These are phyloP conservation scores for Pachyuromys duprasi DNA, from an alignment of 2,797 vertebrate species.

Conservation along the genomic window DNA sequence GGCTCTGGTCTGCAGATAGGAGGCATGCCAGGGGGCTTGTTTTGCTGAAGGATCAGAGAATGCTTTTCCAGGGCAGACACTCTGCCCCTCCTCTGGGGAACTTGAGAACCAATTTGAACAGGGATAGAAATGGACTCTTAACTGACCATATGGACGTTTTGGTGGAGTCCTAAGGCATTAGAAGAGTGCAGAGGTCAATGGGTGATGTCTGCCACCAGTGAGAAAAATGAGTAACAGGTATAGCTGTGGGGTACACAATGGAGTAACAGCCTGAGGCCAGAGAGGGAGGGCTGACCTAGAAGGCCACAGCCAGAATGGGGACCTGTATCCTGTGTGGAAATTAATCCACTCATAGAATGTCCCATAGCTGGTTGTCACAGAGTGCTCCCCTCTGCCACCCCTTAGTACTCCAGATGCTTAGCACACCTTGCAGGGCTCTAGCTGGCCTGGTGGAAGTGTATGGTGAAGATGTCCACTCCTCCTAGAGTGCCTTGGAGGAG, in stretches of 20 bases:
- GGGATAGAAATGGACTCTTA: background rate
- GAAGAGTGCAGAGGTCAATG: background rate
- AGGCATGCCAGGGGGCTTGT: background rate
- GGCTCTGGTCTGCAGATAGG: background rate
- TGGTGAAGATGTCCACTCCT: fast-evolving
- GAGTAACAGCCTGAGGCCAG: background rate
- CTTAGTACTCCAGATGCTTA: background rate
- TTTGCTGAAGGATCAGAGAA: background rate
- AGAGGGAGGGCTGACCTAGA: background rate
- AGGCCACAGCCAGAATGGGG: background rate
- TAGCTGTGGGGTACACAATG: fast-evolving
- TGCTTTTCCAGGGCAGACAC: background rate
- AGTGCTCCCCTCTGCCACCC: background rate
- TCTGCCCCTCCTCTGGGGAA: background rate
- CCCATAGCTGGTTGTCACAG: background rate
- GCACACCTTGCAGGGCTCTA: too few species aligned
- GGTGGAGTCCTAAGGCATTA: too few species aligned
- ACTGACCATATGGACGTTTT: background rate
- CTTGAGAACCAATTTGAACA: background rate
- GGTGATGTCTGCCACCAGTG: background rate
- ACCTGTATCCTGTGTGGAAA: too few species aligned
- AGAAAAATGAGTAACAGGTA: fast-evolving
- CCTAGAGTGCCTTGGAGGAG: too few species aligned
- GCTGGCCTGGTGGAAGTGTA: background rate
- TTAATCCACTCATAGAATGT: background rate